phyloP scores from a whole-genome alignment of 2,113 vertebrate species.

The Hoplias malabaricus region DNA sequence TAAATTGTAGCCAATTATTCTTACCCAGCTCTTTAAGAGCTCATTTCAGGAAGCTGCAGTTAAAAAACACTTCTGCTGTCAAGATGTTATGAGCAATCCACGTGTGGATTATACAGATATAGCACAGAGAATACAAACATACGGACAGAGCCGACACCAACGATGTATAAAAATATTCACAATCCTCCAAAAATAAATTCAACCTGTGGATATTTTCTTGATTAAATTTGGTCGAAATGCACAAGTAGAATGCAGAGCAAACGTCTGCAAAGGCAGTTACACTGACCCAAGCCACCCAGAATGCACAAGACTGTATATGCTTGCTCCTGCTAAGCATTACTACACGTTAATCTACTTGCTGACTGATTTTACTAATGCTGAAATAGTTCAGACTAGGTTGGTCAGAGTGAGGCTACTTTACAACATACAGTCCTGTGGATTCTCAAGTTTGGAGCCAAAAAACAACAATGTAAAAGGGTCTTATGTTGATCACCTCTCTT shows the following conservation, averaged over 20 bases:
- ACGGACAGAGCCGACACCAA: conserved; percentile 35
- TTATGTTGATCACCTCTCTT: conserved; percentile 11
- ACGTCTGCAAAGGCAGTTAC: conserved; percentile 43
- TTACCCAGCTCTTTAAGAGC: neutral
- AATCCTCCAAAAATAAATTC: conserved; percentile 64
- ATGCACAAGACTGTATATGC: neutral
- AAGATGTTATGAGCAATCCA: conserved; percentile 2
- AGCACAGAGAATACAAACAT: conserved; percentile 30
- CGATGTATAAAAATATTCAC: conserved; percentile 70
- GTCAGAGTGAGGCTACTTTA: neutral
- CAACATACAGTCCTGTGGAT: neutral
- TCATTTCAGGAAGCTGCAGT: neutral
- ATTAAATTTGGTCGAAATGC: conserved; percentile 54
- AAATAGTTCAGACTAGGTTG: neutral
- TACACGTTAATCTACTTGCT: neutral
- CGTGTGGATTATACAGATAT: conserved; percentile 20
- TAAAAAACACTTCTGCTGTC: neutral
- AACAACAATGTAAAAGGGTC: neutral
- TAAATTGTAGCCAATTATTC: neutral
- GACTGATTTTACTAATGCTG: neutral
- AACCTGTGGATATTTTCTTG: conserved; percentile 40
- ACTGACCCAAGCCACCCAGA: neutral
- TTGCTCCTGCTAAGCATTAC: neutral
- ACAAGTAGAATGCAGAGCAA: conserved; percentile 27
- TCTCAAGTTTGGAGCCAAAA: conserved; percentile 8